A percentile compares a stretch with the other conserved stretches of the same genome.
These are phyloP conservation scores for Threskiornis aethiopicus DNA, from an alignment of 2,797 vertebrate species.

Conservation along the genomic window DNA sequence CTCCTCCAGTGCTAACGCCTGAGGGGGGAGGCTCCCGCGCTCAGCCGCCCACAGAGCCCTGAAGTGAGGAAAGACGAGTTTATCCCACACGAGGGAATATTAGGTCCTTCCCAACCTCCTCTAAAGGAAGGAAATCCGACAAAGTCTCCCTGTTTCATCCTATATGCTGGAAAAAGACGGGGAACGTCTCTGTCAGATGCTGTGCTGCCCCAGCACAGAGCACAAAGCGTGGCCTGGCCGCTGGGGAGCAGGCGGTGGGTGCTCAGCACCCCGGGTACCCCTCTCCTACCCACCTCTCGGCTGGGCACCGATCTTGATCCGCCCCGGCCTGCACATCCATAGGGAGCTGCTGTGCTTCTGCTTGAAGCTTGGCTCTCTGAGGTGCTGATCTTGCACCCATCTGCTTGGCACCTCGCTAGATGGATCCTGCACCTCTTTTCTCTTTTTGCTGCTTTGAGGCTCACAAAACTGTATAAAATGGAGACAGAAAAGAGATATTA, in stretches of 20 bases:
- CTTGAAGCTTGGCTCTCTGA: neutral
- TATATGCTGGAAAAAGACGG: neutral
- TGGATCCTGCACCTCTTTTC: neutral
- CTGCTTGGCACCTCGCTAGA: rapidly evolving
- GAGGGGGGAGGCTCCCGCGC: neutral
- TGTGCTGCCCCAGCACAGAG: neutral
- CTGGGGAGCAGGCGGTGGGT: neutral
- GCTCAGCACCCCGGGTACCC: rapidly evolving
- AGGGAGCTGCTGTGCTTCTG: neutral
- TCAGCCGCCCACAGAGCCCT: neutral
- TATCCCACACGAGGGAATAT: neutral
- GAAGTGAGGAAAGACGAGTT: neutral
- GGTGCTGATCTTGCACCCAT: neutral
- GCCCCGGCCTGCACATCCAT: rapidly evolving
- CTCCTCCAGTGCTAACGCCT: neutral
- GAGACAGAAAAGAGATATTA: neutral
- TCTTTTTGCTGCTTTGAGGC: neutral
- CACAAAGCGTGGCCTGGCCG: rapidly evolving
- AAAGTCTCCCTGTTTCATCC: neutral
- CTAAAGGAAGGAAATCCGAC: neutral
- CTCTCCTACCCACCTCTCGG: neutral
- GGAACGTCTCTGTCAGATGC: neutral
- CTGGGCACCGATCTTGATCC: rapidly evolving
- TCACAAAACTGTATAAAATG: neutral
- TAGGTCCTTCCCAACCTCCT: neutral